Base-by-base conservation (phyloP, 2,797 vertebrate species). In the Rhodeus uyekii region DNA sequence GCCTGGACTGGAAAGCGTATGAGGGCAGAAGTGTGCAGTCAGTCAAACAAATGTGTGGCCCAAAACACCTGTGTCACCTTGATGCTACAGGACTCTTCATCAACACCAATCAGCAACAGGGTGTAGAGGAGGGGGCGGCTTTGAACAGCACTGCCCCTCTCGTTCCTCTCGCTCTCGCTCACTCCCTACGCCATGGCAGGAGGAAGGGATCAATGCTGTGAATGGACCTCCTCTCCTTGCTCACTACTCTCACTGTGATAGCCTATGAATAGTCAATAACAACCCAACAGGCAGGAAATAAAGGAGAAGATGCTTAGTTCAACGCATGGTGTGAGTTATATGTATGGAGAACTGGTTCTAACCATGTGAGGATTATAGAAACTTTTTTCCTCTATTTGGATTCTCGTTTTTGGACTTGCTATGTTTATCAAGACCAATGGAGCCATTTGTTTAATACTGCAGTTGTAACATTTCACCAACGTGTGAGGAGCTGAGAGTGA, bases 211-310 rank as follows among this genome's bases (percentile, higher is more conserved):
- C 82, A 85, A 78, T 85, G 85, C 61, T 38, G 50, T 81, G 79
- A 60, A 83, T 81, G 69, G 78, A 61, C 90, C 87, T 76, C 75
- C 55, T 85, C 81, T 22, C n/a, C 79, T 68, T 75, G 85, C 53
- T 76, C 67, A 76, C 76, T 82, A 36, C 0, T 87, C 67, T 81
- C 60, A 76, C 87, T 78, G 87, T 91, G 74, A 86, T 87, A 85
- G 81, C 86, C 80, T 78, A 87, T 89, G 90, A 91, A 84, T 90
- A 87, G 82, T 88, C 84, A 86, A 87, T 87, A 88, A 82, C 83
- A 85, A 88, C 87, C 78, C 82, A 89, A 88, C 84, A 83, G 80
- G 86, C 85, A 89, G 53, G 77, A 87, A 90, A 86, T 82, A 38
- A 84, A 87, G 82, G 19, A 83, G 38, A 81, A 85, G 85, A 86